Evolutionary conservation across 2,113 vertebrate genomes (phyloP).

Genomic region (Psammodynastes pulverulentus): DNA sequence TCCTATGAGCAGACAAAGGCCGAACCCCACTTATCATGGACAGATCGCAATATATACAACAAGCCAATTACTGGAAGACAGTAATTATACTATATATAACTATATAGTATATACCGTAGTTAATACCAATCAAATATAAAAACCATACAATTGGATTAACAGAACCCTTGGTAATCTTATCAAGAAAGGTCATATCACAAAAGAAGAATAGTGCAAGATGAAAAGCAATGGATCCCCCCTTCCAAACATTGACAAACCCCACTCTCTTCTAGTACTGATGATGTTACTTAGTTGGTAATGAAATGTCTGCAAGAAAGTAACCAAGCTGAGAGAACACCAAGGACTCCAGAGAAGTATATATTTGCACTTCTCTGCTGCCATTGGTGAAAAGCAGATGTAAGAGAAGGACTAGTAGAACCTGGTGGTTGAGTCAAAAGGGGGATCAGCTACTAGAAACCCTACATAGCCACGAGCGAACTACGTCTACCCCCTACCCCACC

Average conservation of each 20-base stretch:
- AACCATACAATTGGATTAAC: neutral
- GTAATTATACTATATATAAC: no score
- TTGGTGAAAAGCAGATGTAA: neutral
- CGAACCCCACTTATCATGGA: neutral
- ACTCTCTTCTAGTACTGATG: neutral
- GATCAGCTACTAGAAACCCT: no score
- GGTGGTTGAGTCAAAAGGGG: no score
- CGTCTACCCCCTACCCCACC: no score
- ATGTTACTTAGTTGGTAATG: neutral
- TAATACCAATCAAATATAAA: neutral
- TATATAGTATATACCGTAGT: no score
- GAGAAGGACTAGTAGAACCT: no score
- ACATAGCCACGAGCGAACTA: no score
- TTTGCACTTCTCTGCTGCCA: neutral
- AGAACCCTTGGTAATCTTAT: neutral
- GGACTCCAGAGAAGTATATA: neutral
- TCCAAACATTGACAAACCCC: neutral
- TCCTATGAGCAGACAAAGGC: neutral
- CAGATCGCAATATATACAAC: neutral
- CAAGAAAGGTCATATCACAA: neutral
- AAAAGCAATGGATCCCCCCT: neutral
- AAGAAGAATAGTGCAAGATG: neutral
- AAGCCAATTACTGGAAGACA: neutral
- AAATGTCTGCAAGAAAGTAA: neutral
- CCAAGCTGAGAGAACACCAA: neutral